A percentile compares a stretch with the other conserved stretches of the same genome.
phyloP scores from a whole-genome alignment of 2,797 vertebrate species.

The Anguilla anguilla region DNA sequence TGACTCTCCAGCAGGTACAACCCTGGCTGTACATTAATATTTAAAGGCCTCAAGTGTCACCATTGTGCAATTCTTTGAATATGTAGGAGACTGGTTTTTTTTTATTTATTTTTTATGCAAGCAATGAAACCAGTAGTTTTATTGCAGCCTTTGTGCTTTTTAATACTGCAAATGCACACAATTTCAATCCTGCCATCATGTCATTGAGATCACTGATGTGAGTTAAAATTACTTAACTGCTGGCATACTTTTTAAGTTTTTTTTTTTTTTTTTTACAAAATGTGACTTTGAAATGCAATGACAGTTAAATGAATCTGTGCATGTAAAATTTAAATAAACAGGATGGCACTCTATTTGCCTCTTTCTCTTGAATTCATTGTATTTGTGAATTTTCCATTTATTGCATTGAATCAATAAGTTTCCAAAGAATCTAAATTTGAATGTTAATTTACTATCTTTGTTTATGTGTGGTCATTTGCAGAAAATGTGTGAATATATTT shows the following conservation, averaged over 20 bases:
- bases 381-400: too few relatives aligned
- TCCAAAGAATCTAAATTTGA: too few relatives aligned
- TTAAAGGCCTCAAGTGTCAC: not conserved
- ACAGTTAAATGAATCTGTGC: not conserved
- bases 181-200: not conserved
- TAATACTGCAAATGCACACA: not conserved
- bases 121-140: not conserved
- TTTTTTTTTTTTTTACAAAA: not conserved
- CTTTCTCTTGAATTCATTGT: not conserved
- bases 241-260: not conserved
- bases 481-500: too few relatives aligned
- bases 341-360: not conserved
- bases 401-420: too few relatives aligned
- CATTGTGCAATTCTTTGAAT: not conserved
- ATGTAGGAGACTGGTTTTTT: too few relatives aligned
- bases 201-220: not conserved
- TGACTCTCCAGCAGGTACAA: not conserved
- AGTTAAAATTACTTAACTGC: not conserved
- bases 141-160: not conserved
- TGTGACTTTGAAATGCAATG: not conserved
- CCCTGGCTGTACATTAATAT: not conserved
- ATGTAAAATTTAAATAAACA: not conserved
- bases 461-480: too few relatives aligned
- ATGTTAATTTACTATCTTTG: too few relatives aligned
- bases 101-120: not conserved